Conservation (phyloP, 1,140 invertebrate genomes). For the Homalodisca vitripennis region DNA sequence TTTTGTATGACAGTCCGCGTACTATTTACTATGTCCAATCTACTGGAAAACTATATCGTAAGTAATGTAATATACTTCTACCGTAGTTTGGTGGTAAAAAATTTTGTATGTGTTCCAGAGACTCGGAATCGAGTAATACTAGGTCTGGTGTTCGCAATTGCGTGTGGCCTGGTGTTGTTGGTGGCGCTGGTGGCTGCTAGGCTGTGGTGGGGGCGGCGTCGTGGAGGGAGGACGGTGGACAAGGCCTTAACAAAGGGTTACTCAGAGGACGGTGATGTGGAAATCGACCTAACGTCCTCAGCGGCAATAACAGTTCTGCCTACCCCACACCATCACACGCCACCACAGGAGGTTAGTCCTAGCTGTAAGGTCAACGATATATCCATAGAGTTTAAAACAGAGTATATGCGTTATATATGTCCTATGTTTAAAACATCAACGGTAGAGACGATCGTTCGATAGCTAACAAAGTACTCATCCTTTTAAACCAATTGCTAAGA, state of each 20-base stretch:
- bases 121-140: conserved; percentile 75
- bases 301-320: conserved; percentile 38
- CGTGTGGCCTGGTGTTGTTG: conserved; percentile 64
- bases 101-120: conserved; percentile 61
- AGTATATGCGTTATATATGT: too few relatives aligned
- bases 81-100: too few relatives aligned
- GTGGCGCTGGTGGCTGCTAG: conserved; percentile 64
- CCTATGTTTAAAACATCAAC: too few relatives aligned
- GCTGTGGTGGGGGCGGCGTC: conserved; percentile 58
- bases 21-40: too few relatives aligned
- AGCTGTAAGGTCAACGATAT: too few relatives aligned
- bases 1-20: too few relatives aligned
- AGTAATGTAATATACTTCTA: too few relatives aligned
- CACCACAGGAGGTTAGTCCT: conserved; percentile 15
- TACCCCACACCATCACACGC: conserved; percentile 28
- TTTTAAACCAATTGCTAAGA: too few relatives aligned
- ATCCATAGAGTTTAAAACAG: too few relatives aligned
- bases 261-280: conserved; percentile 69
- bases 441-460: too few relatives aligned
- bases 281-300: conserved; percentile 58
- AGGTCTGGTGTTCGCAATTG: conserved; percentile 70
- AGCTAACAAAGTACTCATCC: too few relatives aligned
- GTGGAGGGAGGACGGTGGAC: conserved; percentile 48
- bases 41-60: too few relatives aligned
- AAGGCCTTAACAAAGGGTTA: conserved; percentile 67